Conservation (phyloP, 2,113 vertebrate genomes). For the Lonchura striata region DNA sequence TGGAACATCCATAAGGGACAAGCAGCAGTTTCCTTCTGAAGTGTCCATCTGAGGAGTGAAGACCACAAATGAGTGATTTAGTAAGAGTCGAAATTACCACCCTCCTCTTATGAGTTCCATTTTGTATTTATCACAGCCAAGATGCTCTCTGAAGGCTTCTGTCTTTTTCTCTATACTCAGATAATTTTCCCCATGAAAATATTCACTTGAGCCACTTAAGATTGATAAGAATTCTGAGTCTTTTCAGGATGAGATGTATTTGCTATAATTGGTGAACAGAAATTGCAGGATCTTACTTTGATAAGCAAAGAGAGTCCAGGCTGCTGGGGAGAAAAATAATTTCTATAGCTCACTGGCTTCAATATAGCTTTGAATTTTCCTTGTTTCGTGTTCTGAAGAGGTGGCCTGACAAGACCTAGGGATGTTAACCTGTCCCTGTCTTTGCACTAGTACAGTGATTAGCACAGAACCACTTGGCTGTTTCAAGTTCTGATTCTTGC, state of each 20-base stretch:
- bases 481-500: background rate
- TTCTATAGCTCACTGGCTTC: background rate
- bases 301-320: background rate
- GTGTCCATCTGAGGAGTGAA: background rate
- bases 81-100: background rate
- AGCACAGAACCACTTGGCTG: background rate
- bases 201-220: slow-evolving; percentile 14
- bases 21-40: background rate
- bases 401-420: background rate
- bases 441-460: background rate
- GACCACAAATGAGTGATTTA: background rate
- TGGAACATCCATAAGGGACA: background rate
- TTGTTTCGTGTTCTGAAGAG: background rate
- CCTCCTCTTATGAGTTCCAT: background rate
- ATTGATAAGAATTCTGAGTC: slow-evolving; percentile 22
- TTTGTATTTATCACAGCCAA: background rate
- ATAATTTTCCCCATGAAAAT: background rate
- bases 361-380: background rate
- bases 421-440: background rate
- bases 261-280: background rate
- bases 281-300: background rate
- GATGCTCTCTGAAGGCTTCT: background rate
- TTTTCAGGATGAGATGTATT: background rate
- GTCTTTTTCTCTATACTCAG: background rate
- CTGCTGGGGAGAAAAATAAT: background rate